Evolutionary conservation across 2,113 vertebrate species (phyloP), one percentile per base, ranked within the genome.

Genomic region (Zosterops borbonicus): DNA sequence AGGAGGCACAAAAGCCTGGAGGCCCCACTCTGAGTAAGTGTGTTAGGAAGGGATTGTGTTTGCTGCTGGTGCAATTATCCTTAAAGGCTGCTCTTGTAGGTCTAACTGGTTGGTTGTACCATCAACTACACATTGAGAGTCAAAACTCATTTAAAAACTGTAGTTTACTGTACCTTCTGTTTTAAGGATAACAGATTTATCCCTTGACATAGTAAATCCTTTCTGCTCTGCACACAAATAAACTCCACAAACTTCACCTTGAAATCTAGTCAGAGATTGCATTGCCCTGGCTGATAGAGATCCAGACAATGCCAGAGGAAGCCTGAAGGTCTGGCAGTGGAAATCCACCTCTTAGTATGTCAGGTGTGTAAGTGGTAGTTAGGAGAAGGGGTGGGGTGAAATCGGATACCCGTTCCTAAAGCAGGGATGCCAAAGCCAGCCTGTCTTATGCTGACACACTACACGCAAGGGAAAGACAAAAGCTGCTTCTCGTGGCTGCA

Each of bases 401-500:
- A 92, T 41, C 58, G 37, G 58, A 95, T 56, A 39, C 1, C 9
- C 7, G 0, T 87, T 91, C 81, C 86, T 89, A 27, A 25, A 52
- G 95, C 63, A 69, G 46, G 90, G 94, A 74, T 68, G 75, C 41
- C 67, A 50, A 50, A 90, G 83, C 49, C 78, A 91, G 81, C 9
- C 19, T 70, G 77, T 44, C 94, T 89, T 75, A 49, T 11, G 68
- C 71, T 94, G 95, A 95, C 94, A 91, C 63, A 65, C 84, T 80
- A 88, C 55, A 84, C 3, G 5, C 67, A 60, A 86, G 79, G 9
- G 14, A 78, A 83, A 85, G 88, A 98, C 94, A 97, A 97, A 97
- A 97, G 94, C 95, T 91, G 53, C 89, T 95, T 92, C 91, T 97
- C 44, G 31, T 92, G 92, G 95, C 89, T 96, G 93, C 86, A 91